Percentiles rank a stretch among this genome's conserved stretches.
These are phyloP conservation scores for Diuraphis noxia DNA, from an alignment of 1,140 invertebrate genomes.

Conservation along the genomic window DNA sequence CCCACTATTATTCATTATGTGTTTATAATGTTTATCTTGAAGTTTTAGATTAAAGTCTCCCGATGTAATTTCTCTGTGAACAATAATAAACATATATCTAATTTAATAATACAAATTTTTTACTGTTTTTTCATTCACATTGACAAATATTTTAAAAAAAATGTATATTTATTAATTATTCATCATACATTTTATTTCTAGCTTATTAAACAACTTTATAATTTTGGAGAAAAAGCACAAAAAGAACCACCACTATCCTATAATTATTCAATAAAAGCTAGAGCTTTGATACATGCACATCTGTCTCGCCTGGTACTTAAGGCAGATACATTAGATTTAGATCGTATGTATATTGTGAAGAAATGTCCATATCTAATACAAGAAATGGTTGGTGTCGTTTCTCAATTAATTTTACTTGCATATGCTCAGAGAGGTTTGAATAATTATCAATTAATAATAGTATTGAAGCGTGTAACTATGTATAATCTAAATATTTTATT, in stretches of 20 bases:
- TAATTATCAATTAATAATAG: neutral
- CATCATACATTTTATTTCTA: conserved; percentile 60
- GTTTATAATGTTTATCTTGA: too few species aligned
- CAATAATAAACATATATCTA: too few species aligned
- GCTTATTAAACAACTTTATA: conserved; percentile 87
- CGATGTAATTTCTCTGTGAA: too few species aligned
- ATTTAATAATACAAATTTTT: neutral
- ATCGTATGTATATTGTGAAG: conserved; percentile 84
- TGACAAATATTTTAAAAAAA: neutral
- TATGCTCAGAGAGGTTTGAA: conserved; percentile 83
- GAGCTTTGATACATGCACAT: conserved; percentile 93
- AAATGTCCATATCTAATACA: conserved; percentile 96
- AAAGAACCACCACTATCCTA: conserved; percentile 91
- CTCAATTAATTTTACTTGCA: conserved; percentile 89
- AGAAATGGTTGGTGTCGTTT: conserved; percentile 95
- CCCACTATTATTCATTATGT: too few species aligned
- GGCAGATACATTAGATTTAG: conserved; percentile 79
- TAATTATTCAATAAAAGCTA: conserved; percentile 94
- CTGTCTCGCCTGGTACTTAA: conserved; percentile 81
- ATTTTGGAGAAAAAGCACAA: conserved; percentile 87
- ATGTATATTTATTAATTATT: neutral
- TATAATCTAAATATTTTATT: neutral
- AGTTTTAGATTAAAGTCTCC: too few species aligned
- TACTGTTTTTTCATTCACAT: too few species aligned
- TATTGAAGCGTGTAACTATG: neutral